These are phyloP conservation scores for Pocillopora grandis DNA, from an alignment of 92 coral and sea anemone genomes.

Conservation along the genomic window DNA sequence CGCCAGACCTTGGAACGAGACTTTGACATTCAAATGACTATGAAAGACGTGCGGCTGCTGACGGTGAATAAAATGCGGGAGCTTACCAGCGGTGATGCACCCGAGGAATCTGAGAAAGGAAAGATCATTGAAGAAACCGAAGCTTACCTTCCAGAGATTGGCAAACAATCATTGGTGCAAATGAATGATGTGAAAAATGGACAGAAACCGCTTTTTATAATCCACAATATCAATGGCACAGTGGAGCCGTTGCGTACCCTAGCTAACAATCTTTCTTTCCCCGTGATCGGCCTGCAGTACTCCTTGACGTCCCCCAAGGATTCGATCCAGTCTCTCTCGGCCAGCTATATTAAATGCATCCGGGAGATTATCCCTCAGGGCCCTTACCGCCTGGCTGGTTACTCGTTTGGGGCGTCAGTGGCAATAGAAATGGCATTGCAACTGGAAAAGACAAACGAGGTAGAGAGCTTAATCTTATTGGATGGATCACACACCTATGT, in stretches of 20 bases:
- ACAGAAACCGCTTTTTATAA: slow-evolving; percentile 66
- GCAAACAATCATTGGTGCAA: slow-evolving; percentile 44
- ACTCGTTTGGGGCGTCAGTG: slow-evolving; percentile 85
- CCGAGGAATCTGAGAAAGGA: slow-evolving; percentile 17
- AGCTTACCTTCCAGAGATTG: slow-evolving; percentile 29
- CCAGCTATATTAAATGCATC: slow-evolving; percentile 62
- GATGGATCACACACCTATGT: slow-evolving; percentile 85
- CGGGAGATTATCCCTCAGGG: slow-evolving; percentile 69
- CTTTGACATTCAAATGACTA: slow-evolving; percentile 72
- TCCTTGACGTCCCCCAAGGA: slow-evolving; percentile 62
- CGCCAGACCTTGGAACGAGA: slow-evolving; percentile 86
- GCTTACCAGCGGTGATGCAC: slow-evolving; percentile 49
- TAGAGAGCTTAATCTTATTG: slow-evolving; percentile 66
- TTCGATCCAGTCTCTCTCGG: slow-evolving; percentile 59
- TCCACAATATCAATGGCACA: slow-evolving; percentile 81
- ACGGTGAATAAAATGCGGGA: slow-evolving; percentile 78
- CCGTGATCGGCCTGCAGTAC: slow-evolving; percentile 77
- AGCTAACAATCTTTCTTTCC: slow-evolving; percentile 62
- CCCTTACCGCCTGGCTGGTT: slow-evolving; percentile 73
- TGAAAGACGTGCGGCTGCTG: slow-evolving; percentile 82
- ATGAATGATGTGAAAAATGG: slow-evolving; percentile 68
- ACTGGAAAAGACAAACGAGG: slow-evolving; percentile 78
- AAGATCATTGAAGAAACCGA: slow-evolving; percentile 3
- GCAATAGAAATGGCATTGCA: slow-evolving; percentile 86
- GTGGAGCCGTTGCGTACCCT: slow-evolving; percentile 70